Conservation (phyloP, 2,797 vertebrate species). For the Enteromius mattozi region DNA sequence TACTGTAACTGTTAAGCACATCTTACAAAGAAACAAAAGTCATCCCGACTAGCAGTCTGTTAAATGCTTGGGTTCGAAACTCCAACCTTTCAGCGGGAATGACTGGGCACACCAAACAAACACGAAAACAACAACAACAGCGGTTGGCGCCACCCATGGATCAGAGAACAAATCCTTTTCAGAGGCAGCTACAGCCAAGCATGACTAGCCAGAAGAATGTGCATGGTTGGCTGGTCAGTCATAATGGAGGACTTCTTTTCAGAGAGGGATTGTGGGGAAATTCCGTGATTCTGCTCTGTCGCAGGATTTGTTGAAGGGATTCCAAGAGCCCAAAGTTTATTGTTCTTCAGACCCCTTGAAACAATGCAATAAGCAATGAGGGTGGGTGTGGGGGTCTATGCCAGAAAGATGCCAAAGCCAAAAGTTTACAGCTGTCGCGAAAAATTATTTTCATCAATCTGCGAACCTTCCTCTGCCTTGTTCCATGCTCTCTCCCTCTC, state of each 20-base stretch:
- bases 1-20: constrained; percentile 29
- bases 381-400: constrained; percentile 25
- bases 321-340: constrained; percentile 55
- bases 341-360: constrained; percentile 55
- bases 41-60: constrained; percentile 10
- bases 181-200: constrained; percentile 58
- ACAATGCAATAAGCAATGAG: constrained; percentile 65
- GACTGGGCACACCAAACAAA: constrained; percentile 38
- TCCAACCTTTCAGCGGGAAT: constrained; percentile 33
- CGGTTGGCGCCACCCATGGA: constrained; percentile 47
- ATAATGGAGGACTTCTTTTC: constrained; percentile 81
- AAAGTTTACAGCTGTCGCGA: constrained; percentile 71
- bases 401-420: constrained; percentile 62
- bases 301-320: constrained; percentile 50
- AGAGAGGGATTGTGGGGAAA: constrained; percentile 78
- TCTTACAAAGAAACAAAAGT: constrained; percentile 34
- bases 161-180: constrained; percentile 59
- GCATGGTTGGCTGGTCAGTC: constrained; percentile 81
- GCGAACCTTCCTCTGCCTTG: constrained; percentile 45
- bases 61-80: constrained; percentile 31
- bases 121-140: constrained; percentile 37
- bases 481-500: background rate
- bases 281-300: constrained; percentile 73
- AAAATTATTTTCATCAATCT: constrained; percentile 64
- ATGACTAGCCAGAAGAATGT: constrained; percentile 80